Base-by-base conservation (phyloP, 2,113 vertebrate species). In the Pimephales promelas region DNA sequence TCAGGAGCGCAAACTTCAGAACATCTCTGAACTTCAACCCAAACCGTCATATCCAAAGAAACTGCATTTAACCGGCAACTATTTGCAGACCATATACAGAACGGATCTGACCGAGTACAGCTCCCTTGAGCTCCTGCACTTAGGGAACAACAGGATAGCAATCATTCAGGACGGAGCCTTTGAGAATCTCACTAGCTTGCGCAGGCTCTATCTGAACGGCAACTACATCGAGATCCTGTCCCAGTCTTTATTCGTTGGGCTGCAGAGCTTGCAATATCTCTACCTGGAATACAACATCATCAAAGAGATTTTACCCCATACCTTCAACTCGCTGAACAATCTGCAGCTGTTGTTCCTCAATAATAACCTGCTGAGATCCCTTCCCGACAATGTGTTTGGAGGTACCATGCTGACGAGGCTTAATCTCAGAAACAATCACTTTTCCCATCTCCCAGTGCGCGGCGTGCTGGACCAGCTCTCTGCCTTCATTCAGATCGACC, bases 221-320 rank as follows among this genome's bases (percentile, higher is more conserved):
- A 99, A 99, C 92, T 98, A 99, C 91, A 97, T 99, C 34, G 97
- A 98, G 87, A 93, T 96, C 10, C 93, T 99, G 26, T 96, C 97
- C 36, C 95, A 94, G 2, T 95, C 97, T 0, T 95, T 99, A 88
- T 98, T 99, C 1, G 84, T 90, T 0, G 98, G 98, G 31, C 94
- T 99, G 83, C 95, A 97, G 86, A 98, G 95, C 36, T 94, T 99
- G 87, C 98, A 99, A 61, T 99, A 99, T 87, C 96, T 99, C 47
- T 99, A 99, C 86, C 92, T 99, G 95, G 98, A 99, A 91, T 99
- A 99, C 71, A 99, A 99, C 86, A 96, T 99, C 79, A 98, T 99
- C 75, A 99, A 99, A 89, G 97, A 98, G 81, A 98, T 99, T 88
- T 89, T 96, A 77, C 97, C 97, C 0, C 94, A 91, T 79, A 98